Conservation (phyloP, 2,888 invertebrate species). For the Dolichomitus sp. region DNA sequence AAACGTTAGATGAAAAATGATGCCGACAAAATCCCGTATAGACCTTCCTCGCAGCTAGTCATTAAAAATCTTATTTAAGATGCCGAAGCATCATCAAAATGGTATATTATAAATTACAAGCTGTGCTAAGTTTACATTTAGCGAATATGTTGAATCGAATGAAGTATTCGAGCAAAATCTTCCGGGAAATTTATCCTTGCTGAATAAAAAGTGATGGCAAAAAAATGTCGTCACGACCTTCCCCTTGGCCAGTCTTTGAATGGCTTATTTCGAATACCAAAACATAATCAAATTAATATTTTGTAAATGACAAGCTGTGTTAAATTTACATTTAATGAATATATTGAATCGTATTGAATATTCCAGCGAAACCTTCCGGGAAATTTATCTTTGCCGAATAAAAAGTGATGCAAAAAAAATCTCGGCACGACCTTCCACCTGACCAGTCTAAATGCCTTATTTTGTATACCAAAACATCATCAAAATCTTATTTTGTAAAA, state of each 20-base stretch:
- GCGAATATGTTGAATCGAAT: neutral
- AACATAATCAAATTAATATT: neutral
- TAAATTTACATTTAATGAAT: neutral
- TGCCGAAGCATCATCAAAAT: too few species aligned
- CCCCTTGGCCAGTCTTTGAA: neutral
- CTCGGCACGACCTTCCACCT: neutral
- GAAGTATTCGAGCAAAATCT: neutral
- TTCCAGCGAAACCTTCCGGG: constrained; percentile 19
- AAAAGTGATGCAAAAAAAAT: constrained; percentile 26
- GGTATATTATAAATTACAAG: too few species aligned
- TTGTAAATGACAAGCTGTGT: neutral
- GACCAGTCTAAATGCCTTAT: neutral
- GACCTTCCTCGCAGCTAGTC: neutral
- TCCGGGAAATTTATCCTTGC: constrained; percentile 18
- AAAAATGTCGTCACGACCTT: neutral
- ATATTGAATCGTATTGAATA: constrained; percentile 7
- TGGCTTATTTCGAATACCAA: neutral
- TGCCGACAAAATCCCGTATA: constrained; percentile 3
- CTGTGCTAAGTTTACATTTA: neutral
- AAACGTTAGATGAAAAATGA: neutral
- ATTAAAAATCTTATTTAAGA: too few species aligned
- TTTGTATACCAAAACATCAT: neutral
- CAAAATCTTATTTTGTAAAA: neutral
- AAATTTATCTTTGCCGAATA: constrained; percentile 4
- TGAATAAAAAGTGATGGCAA: constrained; percentile 16